Conservation (phyloP, 2,797 vertebrate genomes). For the Molossus alvarezi region DNA sequence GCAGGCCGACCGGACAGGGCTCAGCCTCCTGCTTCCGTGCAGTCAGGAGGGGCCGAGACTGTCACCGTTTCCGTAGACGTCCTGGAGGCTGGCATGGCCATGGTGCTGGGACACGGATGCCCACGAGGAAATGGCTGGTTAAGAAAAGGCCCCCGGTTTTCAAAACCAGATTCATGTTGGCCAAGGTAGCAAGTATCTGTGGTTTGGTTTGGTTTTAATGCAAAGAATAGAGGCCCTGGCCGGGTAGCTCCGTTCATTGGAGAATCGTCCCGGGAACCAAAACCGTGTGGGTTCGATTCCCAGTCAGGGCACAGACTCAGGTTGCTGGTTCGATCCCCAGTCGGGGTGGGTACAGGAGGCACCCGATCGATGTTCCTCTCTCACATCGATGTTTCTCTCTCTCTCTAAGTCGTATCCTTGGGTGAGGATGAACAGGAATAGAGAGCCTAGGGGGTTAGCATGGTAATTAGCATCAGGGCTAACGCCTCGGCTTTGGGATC, state of each 20-base stretch:
- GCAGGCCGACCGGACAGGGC: fast-evolving
- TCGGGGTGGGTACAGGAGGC: background rate
- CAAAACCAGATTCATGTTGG: fast-evolving
- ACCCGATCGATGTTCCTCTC: background rate
- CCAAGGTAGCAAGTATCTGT: background rate
- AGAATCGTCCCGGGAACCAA: background rate
- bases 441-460: no score
- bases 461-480: fast-evolving
- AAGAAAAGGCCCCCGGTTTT: background rate
- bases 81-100: background rate
- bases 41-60: background rate
- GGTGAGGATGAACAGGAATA: no score
- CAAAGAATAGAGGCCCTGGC: no score
- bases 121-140: fast-evolving
- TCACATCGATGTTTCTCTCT: no score
- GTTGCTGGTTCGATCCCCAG: background rate
- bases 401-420: no score
- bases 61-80: background rate
- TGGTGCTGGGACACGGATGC: background rate
- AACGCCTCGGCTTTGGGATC: background rate
- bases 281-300: background rate
- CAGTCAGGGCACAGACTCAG: background rate
- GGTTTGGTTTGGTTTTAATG: no score
- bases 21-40: background rate
- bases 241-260: no score